Evolutionary conservation across 1,140 invertebrate genomes (phyloP), one percentile per base, ranked within the genome.

Genomic region (Sycophaga agraensis): DNA sequence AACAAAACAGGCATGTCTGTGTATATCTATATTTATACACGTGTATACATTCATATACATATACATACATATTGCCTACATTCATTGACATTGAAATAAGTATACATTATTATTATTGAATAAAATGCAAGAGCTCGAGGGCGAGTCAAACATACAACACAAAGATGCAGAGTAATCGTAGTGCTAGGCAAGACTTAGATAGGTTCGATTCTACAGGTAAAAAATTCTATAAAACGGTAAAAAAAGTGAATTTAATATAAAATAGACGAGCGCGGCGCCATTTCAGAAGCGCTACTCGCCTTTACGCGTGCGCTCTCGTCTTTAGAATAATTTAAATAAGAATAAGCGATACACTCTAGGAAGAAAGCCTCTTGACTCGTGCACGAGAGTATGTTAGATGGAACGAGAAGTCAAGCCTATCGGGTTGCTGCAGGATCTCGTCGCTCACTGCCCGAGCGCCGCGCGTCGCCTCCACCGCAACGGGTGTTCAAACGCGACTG

Each of bases 181-280:
- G 45, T 16, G 34, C 55, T 64, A 59, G 17, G 22, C n/a, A 14
- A 61, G 26, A 42, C 5, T 39, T 55, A 56, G 53, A 56, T 62
- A 62, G 43, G 11, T 42, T 48, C 12, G 37, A 62, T 62, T 49
- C 26, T 49, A 55, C n/a, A n/a, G n/a, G 49, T 28, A 6, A 43
- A 26, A 53, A 46, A 7, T 2, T 35, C 26, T 21, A 49, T 11
- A 56, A 48, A 55, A 55, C 5, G n/a, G 35, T 50, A 21, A 22
- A 34, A 49, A 55, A 50, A 28, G 0, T 37, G 39, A 49, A 55
- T 37, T n/a, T n/a, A n/a, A n/a, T 26, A 43, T 31, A 19, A 46
- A 49, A 39, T 58, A 49, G 17, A 28, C 1, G 26, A 31, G 19
- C 35, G 6, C 45, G 16, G 26, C 35, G 39, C 51, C 4, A 24